Base-by-base conservation (phyloP, 2,797 vertebrate species). In the Streptopelia turtur region DNA sequence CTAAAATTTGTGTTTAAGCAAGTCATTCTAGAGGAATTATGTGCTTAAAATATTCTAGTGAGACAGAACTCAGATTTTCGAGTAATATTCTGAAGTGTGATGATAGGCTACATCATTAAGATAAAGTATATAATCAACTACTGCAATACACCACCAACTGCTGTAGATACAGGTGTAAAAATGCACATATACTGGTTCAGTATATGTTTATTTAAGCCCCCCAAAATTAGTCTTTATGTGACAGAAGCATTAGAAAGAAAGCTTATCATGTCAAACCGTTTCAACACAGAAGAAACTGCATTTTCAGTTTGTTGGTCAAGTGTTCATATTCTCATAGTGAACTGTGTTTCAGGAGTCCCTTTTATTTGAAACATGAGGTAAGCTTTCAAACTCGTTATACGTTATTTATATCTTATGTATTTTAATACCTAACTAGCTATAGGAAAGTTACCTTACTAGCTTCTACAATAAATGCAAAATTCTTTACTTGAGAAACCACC, bases 391-490 rank as follows among this genome's bases (percentile, higher is more conserved):
- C 63, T 56, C 60, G 4, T 66, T 61, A 30, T 30, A 65, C 5
- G 24, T 65, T 78, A 65, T 66, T 83, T 81, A 39, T 16, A 56
- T 49, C 27, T 81, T 63, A 55, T 13, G 16, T 79, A 77, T 66
- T 83, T 93, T 49, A 94, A 78, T 66, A 86, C 39, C 18, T 52
- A 47, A 30, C 28, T 59, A 81, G 43, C 28, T 72, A 66, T 21
- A 82, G 74, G 80, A 91, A 93, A 95, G 66, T 89, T 87, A 82
- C 78, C 74, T 76, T 83, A 82, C 59, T 63, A 82, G 52, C n/a
- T 91, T 95, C 71, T 87, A 95, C 86, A 95, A 90, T 91, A 94
- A 93, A 95, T 70, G 69, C 31, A 69, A 52, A 93, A 83, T 30
- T 35, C 82, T 79, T 71, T 82, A 59, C 86, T 93, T 87, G 43